These are phyloP conservation scores for Tortrix viridana DNA, from an alignment of 2,888 invertebrate species.

Conservation along the genomic window DNA sequence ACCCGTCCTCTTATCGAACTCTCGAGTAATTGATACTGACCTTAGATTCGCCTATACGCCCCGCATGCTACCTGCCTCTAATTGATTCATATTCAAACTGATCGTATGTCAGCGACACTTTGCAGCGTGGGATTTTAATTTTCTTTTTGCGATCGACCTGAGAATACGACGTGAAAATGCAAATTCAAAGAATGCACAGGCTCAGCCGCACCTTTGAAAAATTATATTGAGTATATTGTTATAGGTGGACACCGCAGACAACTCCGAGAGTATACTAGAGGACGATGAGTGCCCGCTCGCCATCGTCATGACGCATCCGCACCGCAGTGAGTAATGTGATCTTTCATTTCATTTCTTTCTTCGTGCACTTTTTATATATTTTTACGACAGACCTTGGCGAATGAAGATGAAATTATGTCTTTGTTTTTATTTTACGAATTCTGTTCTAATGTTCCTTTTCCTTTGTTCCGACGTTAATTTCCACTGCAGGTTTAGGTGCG, in stretches of 20 bases:
- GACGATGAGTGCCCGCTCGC: conserved; percentile 99
- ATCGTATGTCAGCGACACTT: not conserved
- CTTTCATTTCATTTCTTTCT: conserved; percentile 29
- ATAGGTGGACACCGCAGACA: conserved; percentile 87
- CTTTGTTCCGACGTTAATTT: not conserved
- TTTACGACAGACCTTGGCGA: too few species aligned
- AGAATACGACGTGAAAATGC: not conserved
- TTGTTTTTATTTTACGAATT: too few species aligned
- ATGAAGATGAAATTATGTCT: too few species aligned
- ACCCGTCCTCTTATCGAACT: conserved; percentile 1
- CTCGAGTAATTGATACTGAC: conserved; percentile 15
- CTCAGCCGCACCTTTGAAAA: not conserved
- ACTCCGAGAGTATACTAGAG: conserved; percentile 96
- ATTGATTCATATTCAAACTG: not conserved
- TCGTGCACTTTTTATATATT: too few species aligned
- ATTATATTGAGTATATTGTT: conserved; percentile 1
- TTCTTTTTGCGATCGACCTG: not conserved
- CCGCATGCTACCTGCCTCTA: not conserved
- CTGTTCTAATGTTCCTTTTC: too few species aligned
- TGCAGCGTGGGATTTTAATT: conserved; percentile 1
- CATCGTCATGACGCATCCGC: conserved; percentile 95
- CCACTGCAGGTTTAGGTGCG: not conserved
- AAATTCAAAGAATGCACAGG: not conserved
- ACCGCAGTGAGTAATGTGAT: conserved; percentile 88
- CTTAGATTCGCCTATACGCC: not conserved